phyloP scores from a whole-genome alignment of 2,888 invertebrate species.

The Dasysyrphus albostriatus region DNA sequence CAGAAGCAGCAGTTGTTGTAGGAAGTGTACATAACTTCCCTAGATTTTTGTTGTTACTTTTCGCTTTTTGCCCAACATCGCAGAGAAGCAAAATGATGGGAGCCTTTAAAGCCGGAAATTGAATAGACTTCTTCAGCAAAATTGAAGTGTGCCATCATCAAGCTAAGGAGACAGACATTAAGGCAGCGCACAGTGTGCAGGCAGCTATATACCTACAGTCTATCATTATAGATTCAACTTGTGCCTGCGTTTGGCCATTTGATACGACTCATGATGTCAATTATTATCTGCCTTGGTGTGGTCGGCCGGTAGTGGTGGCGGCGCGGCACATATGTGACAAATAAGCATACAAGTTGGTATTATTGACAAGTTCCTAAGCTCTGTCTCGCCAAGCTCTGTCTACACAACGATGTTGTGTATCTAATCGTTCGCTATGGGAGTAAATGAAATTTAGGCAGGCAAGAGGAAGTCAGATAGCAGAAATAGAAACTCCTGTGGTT shows the following conservation, averaged over 20 bases:
- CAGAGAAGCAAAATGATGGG: background rate
- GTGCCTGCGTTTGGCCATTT: conserved; percentile 32
- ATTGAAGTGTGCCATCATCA: conserved; percentile 66
- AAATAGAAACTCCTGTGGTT: conserved; percentile 27
- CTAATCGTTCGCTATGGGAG: conserved; percentile 30
- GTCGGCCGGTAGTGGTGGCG: background rate
- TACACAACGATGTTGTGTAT: no score
- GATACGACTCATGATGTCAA: conserved; percentile 54
- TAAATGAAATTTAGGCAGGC: conserved; percentile 19
- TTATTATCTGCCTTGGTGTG: conserved; percentile 26
- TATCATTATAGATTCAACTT: conserved; percentile 16
- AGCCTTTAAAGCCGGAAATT: conserved; percentile 62
- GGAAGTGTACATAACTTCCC: conserved; percentile 36
- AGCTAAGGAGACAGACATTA: conserved; percentile 8
- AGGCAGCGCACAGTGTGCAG: background rate
- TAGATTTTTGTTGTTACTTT: conserved; percentile 41
- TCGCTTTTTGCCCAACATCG: conserved; percentile 3
- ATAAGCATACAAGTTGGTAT: conserved; percentile 40
- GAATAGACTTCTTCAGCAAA: conserved; percentile 43
- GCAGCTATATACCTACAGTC: background rate
- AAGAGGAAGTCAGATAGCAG: conserved; percentile 14
- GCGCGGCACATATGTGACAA: conserved; percentile 57
- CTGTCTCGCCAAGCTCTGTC: background rate
- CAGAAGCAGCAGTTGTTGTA: background rate
- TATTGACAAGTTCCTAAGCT: conserved; percentile 29